Evolutionary conservation across 2,888 invertebrate species (phyloP), one percentile per base, ranked within the genome.

Genomic region (Protonemura montana): DNA sequence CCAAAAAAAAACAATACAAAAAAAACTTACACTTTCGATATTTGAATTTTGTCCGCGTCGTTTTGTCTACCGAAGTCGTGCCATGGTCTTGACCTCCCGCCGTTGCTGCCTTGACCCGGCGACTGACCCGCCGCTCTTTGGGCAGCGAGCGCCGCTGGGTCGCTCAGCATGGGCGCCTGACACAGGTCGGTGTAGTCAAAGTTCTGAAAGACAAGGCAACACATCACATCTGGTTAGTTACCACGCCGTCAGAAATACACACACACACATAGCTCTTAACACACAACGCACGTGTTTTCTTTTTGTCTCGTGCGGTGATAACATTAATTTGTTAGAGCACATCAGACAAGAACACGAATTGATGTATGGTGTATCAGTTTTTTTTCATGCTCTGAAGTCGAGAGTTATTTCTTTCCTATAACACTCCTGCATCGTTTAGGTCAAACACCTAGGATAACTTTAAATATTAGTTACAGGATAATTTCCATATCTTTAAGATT

Each of bases 11-110:
- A 59, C 59, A 59, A 21, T n/a, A n/a, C 59, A 59, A 10, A 59
- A 27, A 87, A 85, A 88, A 96, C 98, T 97, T 93, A 98, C 98
- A 98, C 94, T 96, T 98, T 98, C 91, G 98, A 97, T 93, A 98
- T 98, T 93, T 98, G 98, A 91, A 98, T 97, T 94, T 98, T 98
- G 92, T 98, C 98, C 87, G 97, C 97, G 92, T 98, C 98, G 91
- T 97, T 97, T 91, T 97, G 97, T 89, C 98, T 94, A 87, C 97
- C 98, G 92, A 97, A 98, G 93, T 98, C 98, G 92, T 97, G 98
- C 97, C 97, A 98, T 89, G 97, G 97, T 90, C 97, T 93, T 89
- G 96, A 97, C 90, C 97, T 94, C 89, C 84, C 91, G 86, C 87
- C 88, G 76, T 88, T 85, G 85, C 85, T 87, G 82, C 85, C 86